Evolutionary conservation across 2,888 invertebrate genomes (phyloP).

Genomic region (Conops quadrifasciatus): DNA sequence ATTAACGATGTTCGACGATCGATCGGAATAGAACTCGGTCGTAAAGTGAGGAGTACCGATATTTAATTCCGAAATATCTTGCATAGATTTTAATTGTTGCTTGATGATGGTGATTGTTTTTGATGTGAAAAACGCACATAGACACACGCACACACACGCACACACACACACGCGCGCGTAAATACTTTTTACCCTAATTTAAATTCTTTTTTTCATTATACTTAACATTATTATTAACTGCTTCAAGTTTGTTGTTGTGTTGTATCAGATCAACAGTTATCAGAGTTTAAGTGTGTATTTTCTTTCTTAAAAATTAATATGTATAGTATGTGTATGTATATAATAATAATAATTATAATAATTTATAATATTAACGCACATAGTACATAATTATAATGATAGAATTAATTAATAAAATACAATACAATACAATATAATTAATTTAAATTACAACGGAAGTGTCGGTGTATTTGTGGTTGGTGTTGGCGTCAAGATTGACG

Average conservation of each 20-base stretch:
- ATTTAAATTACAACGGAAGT: slow-evolving; percentile 66
- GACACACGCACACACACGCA: neutral
- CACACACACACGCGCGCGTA: neutral
- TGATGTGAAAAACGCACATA: slow-evolving; percentile 16
- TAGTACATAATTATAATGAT: slow-evolving; percentile 49
- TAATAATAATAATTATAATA: slow-evolving; percentile 31
- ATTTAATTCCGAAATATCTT: slow-evolving; percentile 19
- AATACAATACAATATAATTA: slow-evolving; percentile 37
- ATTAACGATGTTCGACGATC: too few relatives aligned
- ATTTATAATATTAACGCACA: slow-evolving; percentile 46
- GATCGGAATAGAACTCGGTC: too few relatives aligned
- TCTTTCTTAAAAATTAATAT: slow-evolving; percentile 32
- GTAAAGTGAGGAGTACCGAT: too few relatives aligned
- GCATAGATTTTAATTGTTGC: neutral
- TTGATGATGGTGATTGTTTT: slow-evolving; percentile 17
- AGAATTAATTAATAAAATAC: slow-evolving; percentile 41
- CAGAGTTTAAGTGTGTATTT: slow-evolving; percentile 28
- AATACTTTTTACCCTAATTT: slow-evolving; percentile 9
- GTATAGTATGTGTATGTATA: neutral
- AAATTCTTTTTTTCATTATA: neutral
- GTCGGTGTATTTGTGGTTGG: slow-evolving; percentile 68
- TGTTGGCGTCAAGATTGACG: slow-evolving; percentile 67
- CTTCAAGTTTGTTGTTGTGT: slow-evolving; percentile 8
- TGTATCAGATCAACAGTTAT: slow-evolving; percentile 14
- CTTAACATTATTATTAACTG: slow-evolving; percentile 10